Percentiles rank a stretch among this genome's conserved stretches.
phyloP scores from a whole-genome alignment of 2,888 invertebrate genomes.

The Leptopilina syphax region DNA sequence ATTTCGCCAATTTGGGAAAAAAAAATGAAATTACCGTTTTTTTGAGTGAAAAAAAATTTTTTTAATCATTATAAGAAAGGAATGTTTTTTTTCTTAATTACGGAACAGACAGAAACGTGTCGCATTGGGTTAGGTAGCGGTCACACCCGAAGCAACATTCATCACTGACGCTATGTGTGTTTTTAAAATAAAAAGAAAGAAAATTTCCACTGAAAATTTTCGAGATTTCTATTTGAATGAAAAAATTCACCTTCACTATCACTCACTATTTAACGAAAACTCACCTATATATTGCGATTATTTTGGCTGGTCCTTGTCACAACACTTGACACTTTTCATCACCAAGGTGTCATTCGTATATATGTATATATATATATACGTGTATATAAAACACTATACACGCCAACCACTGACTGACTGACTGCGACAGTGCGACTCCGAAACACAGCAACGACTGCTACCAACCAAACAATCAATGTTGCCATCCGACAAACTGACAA shows the following conservation, averaged over 20 bases:
- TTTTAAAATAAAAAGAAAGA: neutral
- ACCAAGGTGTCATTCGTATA: conserved; percentile 64
- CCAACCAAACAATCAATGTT: neutral
- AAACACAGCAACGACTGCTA: neutral
- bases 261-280: conserved; percentile 38
- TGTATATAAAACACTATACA: neutral
- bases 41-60: neutral
- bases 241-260: neutral
- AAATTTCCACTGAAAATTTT: neutral
- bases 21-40: neutral
- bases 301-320: conserved; percentile 50
- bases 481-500: neutral
- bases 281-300: conserved; percentile 59
- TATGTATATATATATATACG: conserved; percentile 49
- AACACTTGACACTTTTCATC: conserved; percentile 58
- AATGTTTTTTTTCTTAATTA: neutral
- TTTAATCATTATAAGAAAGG: neutral
- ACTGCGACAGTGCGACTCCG: conserved; percentile 40
- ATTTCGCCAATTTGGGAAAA: too few species aligned
- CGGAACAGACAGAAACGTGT: conserved; percentile 33
- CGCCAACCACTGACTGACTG: conserved; percentile 65
- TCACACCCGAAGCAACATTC: conserved; percentile 71
- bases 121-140: conserved; percentile 55
- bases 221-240: too few species aligned
- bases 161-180: conserved; percentile 60